Base-by-base conservation (phyloP, 2,113 vertebrate species). In the Tauraco erythrolophus region DNA sequence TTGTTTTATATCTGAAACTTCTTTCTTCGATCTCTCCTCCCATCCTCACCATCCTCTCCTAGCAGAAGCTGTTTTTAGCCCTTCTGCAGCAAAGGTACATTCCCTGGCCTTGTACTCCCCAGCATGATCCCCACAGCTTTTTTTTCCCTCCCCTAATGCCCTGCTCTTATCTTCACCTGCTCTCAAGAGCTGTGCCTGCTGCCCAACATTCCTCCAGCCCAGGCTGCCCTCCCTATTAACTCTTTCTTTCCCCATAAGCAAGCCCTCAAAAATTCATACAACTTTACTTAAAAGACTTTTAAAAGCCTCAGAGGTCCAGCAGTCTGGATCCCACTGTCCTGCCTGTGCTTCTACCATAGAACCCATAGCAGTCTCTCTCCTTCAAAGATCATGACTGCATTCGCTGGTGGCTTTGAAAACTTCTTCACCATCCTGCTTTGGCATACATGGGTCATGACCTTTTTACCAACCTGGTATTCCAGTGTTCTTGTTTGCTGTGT, bases 121-220 rank as follows among this genome's bases (percentile, higher is more conserved):
- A 60, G 3, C 0, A 0, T 82, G 89, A 88, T 68, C 77, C 51
- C 84, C 45, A 48, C 19, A 71, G 57, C 30, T 41, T 41, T 75
- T 89, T 68, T 72, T 93, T 84, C 87, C 45, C 33, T 84, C 28
- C 43, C 60, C 64, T 60, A 31, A 56, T 94, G 48, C 51, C 30
- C 72, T 70, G n/a, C 33, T 93, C 61, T 97, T 97, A 97, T 97
- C 96, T 96, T 89, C 84, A 82, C 4, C 3, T 84, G 69, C 74
- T 93, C 37, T 78, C 81, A 60, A 0, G 22, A 78, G 65, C 72
- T 91, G 30, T 24, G 57, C 30, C 50, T n/a, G 41, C 58, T 65
- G 93, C 81, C 57, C 77, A 85, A 21, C 74, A 97, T 97, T 97
- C 96, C 70, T 88, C 27, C 45, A 45, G 54, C 53, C 33, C 48